A percentile compares a stretch with the other conserved stretches of the same genome.
These are phyloP conservation scores for Hofmannophila pseudospretella DNA, from an alignment of 2,888 invertebrate species.

Conservation along the genomic window DNA sequence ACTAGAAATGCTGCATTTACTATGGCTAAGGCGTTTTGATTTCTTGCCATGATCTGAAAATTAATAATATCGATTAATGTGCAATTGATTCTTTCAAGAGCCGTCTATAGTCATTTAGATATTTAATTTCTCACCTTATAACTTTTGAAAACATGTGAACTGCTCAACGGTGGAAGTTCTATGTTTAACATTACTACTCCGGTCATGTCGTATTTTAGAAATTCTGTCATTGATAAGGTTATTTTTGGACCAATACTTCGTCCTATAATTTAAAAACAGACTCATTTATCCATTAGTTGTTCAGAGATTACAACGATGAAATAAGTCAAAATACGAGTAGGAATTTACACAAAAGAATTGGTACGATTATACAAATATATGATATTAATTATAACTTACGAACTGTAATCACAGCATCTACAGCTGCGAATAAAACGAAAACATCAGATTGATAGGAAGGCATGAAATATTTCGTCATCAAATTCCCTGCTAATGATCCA, in stretches of 20 bases:
- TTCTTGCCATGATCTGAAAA: conserved; percentile 83
- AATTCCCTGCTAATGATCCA: conserved; percentile 82
- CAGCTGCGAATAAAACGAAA: conserved; percentile 76
- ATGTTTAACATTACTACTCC: conserved; percentile 81
- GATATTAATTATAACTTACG: conserved; percentile 54
- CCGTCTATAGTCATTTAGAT: too few species aligned
- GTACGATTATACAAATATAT: too few species aligned
- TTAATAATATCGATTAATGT: not conserved
- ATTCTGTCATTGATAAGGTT: conserved; percentile 59
- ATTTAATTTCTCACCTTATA: conserved; percentile 77
- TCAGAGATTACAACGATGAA: too few species aligned
- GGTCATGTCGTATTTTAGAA: conserved; percentile 79
- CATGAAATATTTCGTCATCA: conserved; percentile 80
- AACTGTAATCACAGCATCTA: conserved; percentile 70
- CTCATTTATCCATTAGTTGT: too few species aligned
- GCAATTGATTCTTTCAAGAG: too few species aligned
- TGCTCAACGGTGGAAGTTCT: conserved; percentile 72
- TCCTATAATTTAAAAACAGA: conserved; percentile 38
- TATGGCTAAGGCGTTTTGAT: conserved; percentile 86
- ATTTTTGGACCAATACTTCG: conserved; percentile 20
- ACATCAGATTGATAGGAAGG: conserved; percentile 82
- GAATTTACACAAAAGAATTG: too few species aligned
- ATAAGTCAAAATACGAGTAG: too few species aligned
- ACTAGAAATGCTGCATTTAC: conserved; percentile 86
- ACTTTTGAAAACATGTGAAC: conserved; percentile 74